These are phyloP conservation scores for Acleris sparsana DNA, from an alignment of 2,888 invertebrate genomes.

Conservation along the genomic window DNA sequence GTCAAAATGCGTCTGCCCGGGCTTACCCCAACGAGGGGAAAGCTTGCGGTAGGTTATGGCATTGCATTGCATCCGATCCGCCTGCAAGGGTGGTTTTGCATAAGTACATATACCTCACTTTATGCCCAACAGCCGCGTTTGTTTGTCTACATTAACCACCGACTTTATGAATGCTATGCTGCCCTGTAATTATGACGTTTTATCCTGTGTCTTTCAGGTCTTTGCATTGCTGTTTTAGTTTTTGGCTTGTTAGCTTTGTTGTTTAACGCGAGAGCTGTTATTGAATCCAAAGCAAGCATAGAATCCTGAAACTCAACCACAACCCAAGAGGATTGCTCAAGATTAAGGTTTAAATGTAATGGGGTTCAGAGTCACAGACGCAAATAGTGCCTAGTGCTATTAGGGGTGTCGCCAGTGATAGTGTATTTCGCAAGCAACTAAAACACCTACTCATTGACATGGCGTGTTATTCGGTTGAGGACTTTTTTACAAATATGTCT, in stretches of 20 bases:
- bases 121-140: conserved; percentile 65
- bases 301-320: no score
- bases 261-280: neutral
- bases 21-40: conserved; percentile 75
- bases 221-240: conserved; percentile 40
- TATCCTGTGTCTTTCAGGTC: conserved; percentile 46
- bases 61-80: conserved; percentile 75
- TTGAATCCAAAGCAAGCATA: no score
- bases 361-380: no score
- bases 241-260: neutral
- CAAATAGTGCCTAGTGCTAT: no score
- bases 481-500: no score
- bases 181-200: conserved; percentile 70
- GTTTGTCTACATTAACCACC: conserved; percentile 67
- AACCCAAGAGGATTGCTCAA: no score
- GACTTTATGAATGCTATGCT: conserved; percentile 74
- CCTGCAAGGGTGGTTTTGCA: conserved; percentile 76
- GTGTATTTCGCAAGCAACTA: no score
- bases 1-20: conserved; percentile 72
- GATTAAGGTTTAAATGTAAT: no score
- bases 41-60: conserved; percentile 78
- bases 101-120: conserved; percentile 68
- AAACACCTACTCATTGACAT: no score
- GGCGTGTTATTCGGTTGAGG: no score
- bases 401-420: no score